Percentiles rank a stretch among this genome's conserved stretches.
These are phyloP conservation scores for Erynnis tages DNA, from an alignment of 2,888 invertebrate species.

Conservation along the genomic window DNA sequence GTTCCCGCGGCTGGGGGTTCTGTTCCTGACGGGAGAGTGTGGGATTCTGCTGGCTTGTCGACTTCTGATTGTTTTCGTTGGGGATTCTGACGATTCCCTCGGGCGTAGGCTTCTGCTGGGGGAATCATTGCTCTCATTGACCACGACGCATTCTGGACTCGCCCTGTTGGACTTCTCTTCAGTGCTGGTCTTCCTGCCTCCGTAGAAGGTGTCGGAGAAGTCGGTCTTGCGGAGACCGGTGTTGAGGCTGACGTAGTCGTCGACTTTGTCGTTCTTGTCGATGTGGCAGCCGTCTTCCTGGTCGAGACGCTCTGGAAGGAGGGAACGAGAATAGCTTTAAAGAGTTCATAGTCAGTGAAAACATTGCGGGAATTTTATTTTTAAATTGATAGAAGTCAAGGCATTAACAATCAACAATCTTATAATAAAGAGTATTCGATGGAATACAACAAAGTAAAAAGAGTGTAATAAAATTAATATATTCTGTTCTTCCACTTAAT, in stretches of 20 bases:
- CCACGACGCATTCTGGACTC: constrained; percentile 69
- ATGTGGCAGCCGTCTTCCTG: constrained; percentile 69
- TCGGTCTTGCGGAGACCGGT: constrained; percentile 87
- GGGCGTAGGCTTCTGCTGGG: constrained; percentile 70
- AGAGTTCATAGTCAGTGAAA: no score
- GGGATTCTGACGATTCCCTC: constrained; percentile 61
- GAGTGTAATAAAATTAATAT: no score
- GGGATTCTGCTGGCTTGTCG: constrained; percentile 73
- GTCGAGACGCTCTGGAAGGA: constrained; percentile 84
- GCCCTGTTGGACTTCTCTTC: constrained; percentile 66
- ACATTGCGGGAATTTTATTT: no score
- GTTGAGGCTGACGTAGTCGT: constrained; percentile 84
- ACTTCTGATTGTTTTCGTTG: constrained; percentile 62
- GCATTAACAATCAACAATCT: no score
- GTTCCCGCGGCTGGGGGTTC: constrained; percentile 61
- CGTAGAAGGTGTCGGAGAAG: constrained; percentile 83
- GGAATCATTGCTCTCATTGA: constrained; percentile 64
- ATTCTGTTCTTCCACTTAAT: no score
- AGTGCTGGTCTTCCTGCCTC: constrained; percentile 71
- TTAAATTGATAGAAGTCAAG: no score
- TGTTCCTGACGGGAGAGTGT: constrained; percentile 67
- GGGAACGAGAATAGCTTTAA: constrained; percentile 14
- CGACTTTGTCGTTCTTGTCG: constrained; percentile 63
- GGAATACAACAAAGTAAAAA: no score
- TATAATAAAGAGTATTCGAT: no score